Conservation (phyloP, 2,113 vertebrate genomes). For the Cinclus cinclus region DNA sequence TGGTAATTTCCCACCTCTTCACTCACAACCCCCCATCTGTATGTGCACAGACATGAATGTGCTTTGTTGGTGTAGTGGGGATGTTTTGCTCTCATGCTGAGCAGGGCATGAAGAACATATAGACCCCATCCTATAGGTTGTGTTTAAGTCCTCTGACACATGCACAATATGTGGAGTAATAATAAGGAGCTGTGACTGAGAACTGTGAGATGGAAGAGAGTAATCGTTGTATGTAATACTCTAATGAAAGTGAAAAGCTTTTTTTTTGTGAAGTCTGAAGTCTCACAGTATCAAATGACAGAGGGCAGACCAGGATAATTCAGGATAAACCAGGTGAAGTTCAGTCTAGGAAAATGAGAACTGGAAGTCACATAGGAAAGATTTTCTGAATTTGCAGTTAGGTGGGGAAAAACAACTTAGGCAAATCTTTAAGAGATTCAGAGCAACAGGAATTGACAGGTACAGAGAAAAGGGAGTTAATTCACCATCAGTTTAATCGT, state of each 20-base stretch:
- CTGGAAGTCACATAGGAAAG: neutral
- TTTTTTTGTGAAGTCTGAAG: neutral
- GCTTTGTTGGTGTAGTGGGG: neutral
- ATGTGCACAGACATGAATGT: fast-evolving
- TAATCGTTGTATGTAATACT: neutral
- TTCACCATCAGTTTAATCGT: neutral
- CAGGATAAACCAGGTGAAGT: neutral
- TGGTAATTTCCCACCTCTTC: neutral
- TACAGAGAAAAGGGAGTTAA: neutral
- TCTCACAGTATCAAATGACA: neutral
- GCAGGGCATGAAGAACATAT: neutral
- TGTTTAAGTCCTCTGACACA: neutral
- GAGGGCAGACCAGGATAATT: neutral
- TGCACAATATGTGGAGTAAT: neutral
- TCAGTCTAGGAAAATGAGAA: neutral
- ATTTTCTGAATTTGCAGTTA: neutral
- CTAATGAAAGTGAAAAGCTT: neutral
- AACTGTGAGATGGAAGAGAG: neutral
- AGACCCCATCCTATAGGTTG: neutral
- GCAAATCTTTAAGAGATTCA: neutral
- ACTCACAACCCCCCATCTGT: fast-evolving
- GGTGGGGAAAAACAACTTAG: neutral
- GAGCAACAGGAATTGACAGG: neutral
- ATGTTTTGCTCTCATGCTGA: neutral
- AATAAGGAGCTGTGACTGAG: neutral